Percentiles rank a stretch among this genome's conserved stretches.
phyloP scores from a whole-genome alignment of 2,888 invertebrate genomes.

The Erannis defoliaria region DNA sequence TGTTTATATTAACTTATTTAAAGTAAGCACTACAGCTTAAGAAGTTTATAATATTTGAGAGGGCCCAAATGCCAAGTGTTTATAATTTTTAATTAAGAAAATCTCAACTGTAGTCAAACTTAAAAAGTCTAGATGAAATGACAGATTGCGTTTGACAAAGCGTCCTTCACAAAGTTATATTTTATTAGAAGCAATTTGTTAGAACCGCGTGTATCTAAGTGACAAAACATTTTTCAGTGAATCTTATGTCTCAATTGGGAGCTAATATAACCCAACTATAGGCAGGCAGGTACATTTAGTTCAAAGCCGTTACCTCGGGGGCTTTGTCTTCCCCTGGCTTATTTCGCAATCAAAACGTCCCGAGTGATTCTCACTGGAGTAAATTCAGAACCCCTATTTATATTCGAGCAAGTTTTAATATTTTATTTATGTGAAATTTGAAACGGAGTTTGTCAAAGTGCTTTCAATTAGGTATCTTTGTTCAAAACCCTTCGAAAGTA shows the following conservation, averaged over 20 bases:
- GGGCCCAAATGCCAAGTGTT: too few species aligned
- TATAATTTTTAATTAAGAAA: too few species aligned
- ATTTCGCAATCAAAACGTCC: constrained; percentile 62
- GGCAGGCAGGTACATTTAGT: constrained; percentile 49
- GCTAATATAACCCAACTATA: constrained; percentile 24
- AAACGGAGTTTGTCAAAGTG: constrained; percentile 36
- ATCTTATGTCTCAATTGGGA: constrained; percentile 21
- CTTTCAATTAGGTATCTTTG: constrained; percentile 41
- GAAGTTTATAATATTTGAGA: too few species aligned
- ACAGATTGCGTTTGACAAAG: constrained; percentile 2
- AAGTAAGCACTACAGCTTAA: too few species aligned
- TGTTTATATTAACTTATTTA: too few species aligned
- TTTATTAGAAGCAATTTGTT: constrained; percentile 11
- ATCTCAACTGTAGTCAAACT: background rate
- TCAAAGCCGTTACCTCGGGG: constrained; percentile 55
- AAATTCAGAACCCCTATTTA: constrained; percentile 39
- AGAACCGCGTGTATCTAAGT: constrained; percentile 7
- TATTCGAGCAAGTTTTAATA: constrained; percentile 40
- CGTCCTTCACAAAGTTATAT: constrained; percentile 2
- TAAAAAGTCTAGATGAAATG: background rate
- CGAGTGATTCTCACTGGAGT: constrained; percentile 45
- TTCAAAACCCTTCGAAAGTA: constrained; percentile 21
- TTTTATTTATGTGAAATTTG: constrained; percentile 36
- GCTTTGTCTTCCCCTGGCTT: constrained; percentile 60
- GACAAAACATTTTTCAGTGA: constrained; percentile 15